Evolutionary conservation across 2,113 vertebrate genomes (phyloP).

Genomic region (Amblyopsis rosae): DNA sequence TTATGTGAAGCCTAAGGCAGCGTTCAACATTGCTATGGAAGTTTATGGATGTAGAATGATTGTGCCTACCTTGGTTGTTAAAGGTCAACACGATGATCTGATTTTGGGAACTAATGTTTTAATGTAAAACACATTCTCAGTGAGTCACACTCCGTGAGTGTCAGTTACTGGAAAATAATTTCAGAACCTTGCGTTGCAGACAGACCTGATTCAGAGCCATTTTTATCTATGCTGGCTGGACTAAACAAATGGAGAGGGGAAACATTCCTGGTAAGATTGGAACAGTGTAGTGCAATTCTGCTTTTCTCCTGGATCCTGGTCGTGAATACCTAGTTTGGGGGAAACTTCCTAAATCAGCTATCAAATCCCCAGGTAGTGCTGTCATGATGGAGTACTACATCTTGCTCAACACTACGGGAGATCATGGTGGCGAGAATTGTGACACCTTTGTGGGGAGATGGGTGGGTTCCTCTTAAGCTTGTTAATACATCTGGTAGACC

Average conservation of each 20-base stretch:
- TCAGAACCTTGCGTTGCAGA: background rate
- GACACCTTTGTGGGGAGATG: slow-evolving; percentile 20
- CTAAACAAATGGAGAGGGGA: slow-evolving; percentile 9
- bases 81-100: slow-evolving; percentile 11
- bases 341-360: background rate
- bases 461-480: slow-evolving; percentile 13
- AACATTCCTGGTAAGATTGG: slow-evolving; percentile 6
- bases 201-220: background rate
- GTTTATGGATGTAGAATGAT: slow-evolving; percentile 4
- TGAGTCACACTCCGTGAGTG: background rate
- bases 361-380: slow-evolving; percentile 18
- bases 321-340: slow-evolving; percentile 34
- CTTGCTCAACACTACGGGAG: background rate
- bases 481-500: too few species aligned
- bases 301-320: slow-evolving; percentile 8
- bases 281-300: slow-evolving; percentile 3
- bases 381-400: slow-evolving; percentile 25
- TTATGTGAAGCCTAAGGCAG: too few species aligned
- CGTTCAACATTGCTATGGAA: slow-evolving; percentile 1
- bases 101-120: slow-evolving; percentile 18
- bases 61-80: slow-evolving; percentile 13
- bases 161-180: background rate
- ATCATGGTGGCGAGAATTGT: slow-evolving; percentile 8
- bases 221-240: slow-evolving; percentile 2
- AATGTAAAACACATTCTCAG: slow-evolving; percentile 7